Evolutionary conservation across 2,113 vertebrate genomes (phyloP).

Genomic region (Thamnophis sirtalis): DNA sequence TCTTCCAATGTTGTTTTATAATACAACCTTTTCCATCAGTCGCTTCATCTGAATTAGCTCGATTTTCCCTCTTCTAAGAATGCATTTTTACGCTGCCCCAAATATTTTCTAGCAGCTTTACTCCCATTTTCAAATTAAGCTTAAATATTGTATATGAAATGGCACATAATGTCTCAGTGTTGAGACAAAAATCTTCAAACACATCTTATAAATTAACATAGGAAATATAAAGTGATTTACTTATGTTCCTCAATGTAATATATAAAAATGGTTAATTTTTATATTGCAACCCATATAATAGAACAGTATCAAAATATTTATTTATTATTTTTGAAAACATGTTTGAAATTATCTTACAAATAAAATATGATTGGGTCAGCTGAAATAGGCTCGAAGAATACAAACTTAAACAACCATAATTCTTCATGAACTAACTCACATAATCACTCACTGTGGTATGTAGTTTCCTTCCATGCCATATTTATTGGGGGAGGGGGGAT

Average conservation of each 20-base stretch:
- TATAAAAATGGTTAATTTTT: constrained; percentile 31
- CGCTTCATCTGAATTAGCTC: not conserved
- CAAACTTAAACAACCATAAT: not conserved
- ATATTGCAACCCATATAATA: constrained; percentile 20
- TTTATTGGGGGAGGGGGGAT: not conserved
- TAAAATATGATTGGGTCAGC: not conserved
- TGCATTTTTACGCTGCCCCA: not conserved
- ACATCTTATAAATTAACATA: not conserved
- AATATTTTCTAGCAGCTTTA: not conserved
- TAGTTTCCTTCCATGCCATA: not conserved
- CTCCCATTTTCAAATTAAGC: not conserved
- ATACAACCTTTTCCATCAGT: not conserved
- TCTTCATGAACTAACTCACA: not conserved
- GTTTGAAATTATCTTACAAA: not conserved
- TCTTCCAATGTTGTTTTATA: not conserved
- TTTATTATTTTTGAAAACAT: not conserved
- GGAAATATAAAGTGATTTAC: constrained; percentile 18
- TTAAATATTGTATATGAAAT: not conserved
- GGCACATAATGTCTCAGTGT: not conserved
- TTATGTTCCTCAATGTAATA: constrained; percentile 39
- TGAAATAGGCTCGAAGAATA: not conserved
- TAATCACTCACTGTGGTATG: not conserved
- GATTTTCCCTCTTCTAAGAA: not conserved
- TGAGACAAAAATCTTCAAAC: not conserved
- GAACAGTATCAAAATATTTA: constrained; percentile 32